These are phyloP conservation scores for Lineus longissimus DNA, from an alignment of 1,140 invertebrate species.

Conservation along the genomic window DNA sequence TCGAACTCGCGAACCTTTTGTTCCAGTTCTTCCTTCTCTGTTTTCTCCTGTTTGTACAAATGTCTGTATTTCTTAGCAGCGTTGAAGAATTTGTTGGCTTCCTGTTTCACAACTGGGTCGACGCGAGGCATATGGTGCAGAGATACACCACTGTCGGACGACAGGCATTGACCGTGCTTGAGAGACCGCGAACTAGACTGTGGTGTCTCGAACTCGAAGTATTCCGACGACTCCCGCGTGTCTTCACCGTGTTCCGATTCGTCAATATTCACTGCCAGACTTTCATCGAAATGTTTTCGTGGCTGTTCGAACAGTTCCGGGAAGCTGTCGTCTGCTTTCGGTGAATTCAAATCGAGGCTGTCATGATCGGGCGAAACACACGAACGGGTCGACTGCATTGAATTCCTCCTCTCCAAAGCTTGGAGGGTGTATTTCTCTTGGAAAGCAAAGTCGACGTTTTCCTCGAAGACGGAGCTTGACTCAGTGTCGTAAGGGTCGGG, in stretches of 20 bases:
- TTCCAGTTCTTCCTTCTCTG: not conserved
- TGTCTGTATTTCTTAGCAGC: not conserved
- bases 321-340: not conserved
- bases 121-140: not conserved
- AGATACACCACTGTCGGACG: constrained; percentile 2
- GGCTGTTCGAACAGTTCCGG: not conserved
- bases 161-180: not conserved
- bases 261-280: not conserved
- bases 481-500: too few relatives aligned
- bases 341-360: not conserved
- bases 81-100: not conserved
- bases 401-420: too few relatives aligned
- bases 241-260: not conserved
- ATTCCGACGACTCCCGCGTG: not conserved
- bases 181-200: not conserved
- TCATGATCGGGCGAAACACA: not conserved
- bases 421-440: too few relatives aligned
- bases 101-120: not conserved
- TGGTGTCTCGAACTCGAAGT: not conserved
- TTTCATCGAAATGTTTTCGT: not conserved
- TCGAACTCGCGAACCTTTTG: not conserved
- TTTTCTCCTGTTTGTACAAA: constrained; percentile 4
- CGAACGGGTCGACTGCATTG: too few relatives aligned
- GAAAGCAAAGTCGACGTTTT: too few relatives aligned
- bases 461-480: too few relatives aligned